Evolutionary conservation across 2,797 vertebrate genomes (phyloP), one percentile per base, ranked within the genome.

Genomic region (Hozukius guyotensis): DNA sequence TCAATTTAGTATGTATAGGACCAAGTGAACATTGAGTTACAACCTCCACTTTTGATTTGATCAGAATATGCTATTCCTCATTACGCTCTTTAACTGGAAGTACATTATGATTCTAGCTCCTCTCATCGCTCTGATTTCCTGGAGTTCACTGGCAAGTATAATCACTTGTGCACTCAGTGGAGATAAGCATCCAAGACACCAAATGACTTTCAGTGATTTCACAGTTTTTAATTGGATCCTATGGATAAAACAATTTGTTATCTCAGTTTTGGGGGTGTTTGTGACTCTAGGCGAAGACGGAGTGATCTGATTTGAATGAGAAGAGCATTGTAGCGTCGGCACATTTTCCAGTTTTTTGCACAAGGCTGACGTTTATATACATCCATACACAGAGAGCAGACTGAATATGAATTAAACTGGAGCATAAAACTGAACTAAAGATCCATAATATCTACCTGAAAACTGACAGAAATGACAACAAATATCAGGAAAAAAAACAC

Each of bases 221-320:
- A 92, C 84, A 85, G 81, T 86, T 94, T 93, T 93, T 94, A 94
- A 94, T 94, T 94, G 93, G 87, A 92, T 92, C 87, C 78, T 91
- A 83, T 91, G 89, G 90, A 93, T 92, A 88, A 93, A 93, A 89
- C 78, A 85, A 90, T 87, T 80, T 88, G 77, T 87, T 93, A 91
- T 92, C 90, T 88, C 53, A 60, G 70, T 84, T 73, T 85, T 76
- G 66, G 74, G 80, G 84, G 56, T 86, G 83, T 84, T 83, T 83
- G 81, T 91, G 77, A 81, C 89, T 92, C 60, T 59, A 80, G 87
- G 90, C 82, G 25, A 87, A 89, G 71, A 78, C 84, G 81, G 57
- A 66, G 20, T 69, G 75, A 78, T 83, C 56, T 67, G 78, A 88
- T 90, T 89, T 86, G 77, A 85, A 77, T 75, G 72, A 88, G 61